Evolutionary conservation across 2,113 vertebrate genomes (phyloP).

Genomic region (Oceanodroma tethys): DNA sequence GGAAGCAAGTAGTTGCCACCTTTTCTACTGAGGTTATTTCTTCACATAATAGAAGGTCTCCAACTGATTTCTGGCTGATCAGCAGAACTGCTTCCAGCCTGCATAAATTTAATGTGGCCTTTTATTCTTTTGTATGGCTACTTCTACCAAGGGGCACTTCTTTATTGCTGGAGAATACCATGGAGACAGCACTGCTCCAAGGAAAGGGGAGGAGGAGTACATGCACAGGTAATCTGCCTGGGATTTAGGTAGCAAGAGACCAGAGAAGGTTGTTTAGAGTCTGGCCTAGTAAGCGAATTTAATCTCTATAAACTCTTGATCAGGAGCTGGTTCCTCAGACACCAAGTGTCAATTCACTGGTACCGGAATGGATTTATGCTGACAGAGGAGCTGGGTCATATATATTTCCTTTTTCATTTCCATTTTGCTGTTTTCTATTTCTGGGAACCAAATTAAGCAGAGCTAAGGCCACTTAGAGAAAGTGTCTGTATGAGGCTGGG

Average conservation of each 20-base stretch:
- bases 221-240: not conserved
- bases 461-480: not conserved
- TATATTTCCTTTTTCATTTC: not conserved
- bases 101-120: not conserved
- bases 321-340: not conserved
- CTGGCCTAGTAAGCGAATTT: not conserved
- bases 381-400: not conserved
- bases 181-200: not conserved
- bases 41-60: not conserved
- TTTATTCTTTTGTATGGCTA: not conserved
- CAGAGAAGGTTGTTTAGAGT: not conserved
- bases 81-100: not conserved
- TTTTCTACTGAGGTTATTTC: not conserved
- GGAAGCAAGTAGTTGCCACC: not conserved
- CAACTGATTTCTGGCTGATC: not conserved
- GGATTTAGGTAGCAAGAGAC: not conserved
- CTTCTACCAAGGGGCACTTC: not conserved
- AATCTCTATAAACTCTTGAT: not conserved
- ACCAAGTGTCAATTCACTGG: not conserved
- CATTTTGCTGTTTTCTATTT: slow-evolving; percentile 9
- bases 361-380: not conserved
- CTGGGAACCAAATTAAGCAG: not conserved
- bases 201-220: not conserved
- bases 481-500: not conserved
- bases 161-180: not conserved